Evolutionary conservation across 2,797 vertebrate species (phyloP).

Genomic region (Gambusia yucatana): DNA sequence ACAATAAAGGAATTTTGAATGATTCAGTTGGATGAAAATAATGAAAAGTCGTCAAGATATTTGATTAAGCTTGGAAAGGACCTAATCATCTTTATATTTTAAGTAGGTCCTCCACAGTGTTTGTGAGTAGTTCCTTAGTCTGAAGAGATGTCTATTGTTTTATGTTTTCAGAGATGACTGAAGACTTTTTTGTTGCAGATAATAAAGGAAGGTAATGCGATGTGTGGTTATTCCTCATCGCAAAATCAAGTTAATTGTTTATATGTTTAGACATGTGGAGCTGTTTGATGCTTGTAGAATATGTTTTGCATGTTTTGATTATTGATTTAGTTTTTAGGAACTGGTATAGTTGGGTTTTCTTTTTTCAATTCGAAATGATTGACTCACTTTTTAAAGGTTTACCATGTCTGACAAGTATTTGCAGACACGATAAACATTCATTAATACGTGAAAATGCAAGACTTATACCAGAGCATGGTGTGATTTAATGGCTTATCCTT

Average conservation of each 20-base stretch:
- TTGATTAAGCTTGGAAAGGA: background rate
- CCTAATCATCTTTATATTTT: background rate
- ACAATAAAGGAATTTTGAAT: no score
- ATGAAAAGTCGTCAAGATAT: background rate
- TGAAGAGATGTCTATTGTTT: background rate
- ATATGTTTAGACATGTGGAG: slow-evolving; percentile 5
- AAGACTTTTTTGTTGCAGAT: background rate
- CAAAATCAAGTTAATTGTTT: slow-evolving; percentile 37
- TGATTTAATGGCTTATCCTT: slow-evolving; percentile 54
- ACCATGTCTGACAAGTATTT: slow-evolving; percentile 1
- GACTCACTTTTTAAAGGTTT: slow-evolving; percentile 5
- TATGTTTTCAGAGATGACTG: background rate
- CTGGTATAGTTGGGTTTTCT: background rate
- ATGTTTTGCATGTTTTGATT: slow-evolving; percentile 2
- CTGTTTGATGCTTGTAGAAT: slow-evolving; percentile 25
- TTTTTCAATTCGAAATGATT: background rate
- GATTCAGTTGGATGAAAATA: background rate
- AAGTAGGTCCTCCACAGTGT: background rate
- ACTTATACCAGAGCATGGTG: slow-evolving; percentile 25
- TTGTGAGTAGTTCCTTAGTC: background rate
- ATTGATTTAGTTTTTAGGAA: slow-evolving; percentile 1
- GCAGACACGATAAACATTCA: slow-evolving; percentile 12
- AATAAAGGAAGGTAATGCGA: background rate
- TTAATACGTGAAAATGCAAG: slow-evolving; percentile 28
- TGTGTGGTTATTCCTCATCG: background rate